Conservation (phyloP, 2,113 vertebrate species). For the Junco hyemalis region DNA sequence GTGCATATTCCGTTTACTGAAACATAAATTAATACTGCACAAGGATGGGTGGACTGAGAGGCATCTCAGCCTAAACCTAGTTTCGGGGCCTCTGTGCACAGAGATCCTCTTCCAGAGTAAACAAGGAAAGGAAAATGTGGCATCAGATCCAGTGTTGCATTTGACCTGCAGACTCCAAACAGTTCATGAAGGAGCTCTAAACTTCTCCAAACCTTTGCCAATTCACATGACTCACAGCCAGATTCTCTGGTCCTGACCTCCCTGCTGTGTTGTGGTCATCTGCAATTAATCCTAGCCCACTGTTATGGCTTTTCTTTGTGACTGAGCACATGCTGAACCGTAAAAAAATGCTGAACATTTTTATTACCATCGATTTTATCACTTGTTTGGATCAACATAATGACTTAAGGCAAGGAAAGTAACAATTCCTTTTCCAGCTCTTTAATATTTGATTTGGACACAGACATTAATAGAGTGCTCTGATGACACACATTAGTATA, state of each 20-base stretch:
- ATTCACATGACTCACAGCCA: neutral
- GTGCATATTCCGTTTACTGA: neutral
- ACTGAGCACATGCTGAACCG: neutral
- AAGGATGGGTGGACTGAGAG: neutral
- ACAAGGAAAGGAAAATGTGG: neutral
- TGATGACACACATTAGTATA: neutral
- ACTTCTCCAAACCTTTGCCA: neutral
- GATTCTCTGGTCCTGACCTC: neutral
- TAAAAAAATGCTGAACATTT: neutral
- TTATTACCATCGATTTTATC: neutral
- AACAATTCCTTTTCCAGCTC: neutral
- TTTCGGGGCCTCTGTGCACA: neutral
- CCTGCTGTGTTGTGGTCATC: neutral
- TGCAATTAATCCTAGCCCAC: neutral
- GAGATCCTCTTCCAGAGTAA: neutral
- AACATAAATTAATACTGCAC: neutral
- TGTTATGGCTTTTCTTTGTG: neutral
- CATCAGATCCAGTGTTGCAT: neutral
- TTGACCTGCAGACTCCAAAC: neutral
- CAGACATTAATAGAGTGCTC: neutral
- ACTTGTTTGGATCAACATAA: conserved; percentile 23
- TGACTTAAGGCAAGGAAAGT: neutral
- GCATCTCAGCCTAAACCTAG: neutral
- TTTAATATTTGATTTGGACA: neutral
- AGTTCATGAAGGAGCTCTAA: neutral